These are phyloP conservation scores for Ichneumoninae sp. DNA, from an alignment of 2,888 invertebrate genomes.

Conservation along the genomic window DNA sequence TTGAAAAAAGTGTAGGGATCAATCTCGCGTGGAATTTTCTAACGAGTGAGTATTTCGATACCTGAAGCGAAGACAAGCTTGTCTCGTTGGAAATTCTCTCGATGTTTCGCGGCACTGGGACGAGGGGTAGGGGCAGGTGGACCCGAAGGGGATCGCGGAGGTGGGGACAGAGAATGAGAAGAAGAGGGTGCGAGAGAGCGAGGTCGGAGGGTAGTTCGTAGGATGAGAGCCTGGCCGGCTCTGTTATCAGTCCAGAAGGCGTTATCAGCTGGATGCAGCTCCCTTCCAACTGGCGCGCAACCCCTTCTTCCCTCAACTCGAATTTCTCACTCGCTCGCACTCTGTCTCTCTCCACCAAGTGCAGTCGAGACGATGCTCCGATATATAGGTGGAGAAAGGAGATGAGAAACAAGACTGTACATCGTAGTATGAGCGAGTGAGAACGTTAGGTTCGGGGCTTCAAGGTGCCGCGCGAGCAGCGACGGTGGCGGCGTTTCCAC, in stretches of 20 bases:
- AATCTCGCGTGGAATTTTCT: not conserved
- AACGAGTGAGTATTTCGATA: slow-evolving; percentile 29
- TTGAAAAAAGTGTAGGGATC: not conserved
- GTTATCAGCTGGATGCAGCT: slow-evolving; percentile 84
- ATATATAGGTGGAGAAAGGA: slow-evolving; percentile 60
- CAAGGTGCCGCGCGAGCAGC: slow-evolving; percentile 48
- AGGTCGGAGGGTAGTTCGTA: slow-evolving; percentile 69
- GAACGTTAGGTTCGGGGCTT: slow-evolving; percentile 56
- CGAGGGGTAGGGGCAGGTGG: slow-evolving; percentile 36
- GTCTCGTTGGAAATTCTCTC: slow-evolving; percentile 70
- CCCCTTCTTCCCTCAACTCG: slow-evolving; percentile 70
- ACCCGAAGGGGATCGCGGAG: slow-evolving; percentile 48
- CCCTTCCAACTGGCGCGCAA: slow-evolving; percentile 76
- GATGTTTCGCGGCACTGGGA: slow-evolving; percentile 65
- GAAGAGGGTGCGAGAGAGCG: slow-evolving; percentile 56
- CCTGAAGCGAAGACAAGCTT: slow-evolving; percentile 51
- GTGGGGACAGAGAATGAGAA: slow-evolving; percentile 50
- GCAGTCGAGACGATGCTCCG: slow-evolving; percentile 43
- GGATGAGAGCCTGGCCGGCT: slow-evolving; percentile 81
- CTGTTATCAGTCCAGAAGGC: slow-evolving; percentile 81
- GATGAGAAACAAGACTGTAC: slow-evolving; percentile 62
- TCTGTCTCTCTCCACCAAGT: slow-evolving; percentile 50
- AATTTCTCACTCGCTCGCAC: slow-evolving; percentile 16
- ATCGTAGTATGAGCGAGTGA: slow-evolving; percentile 61
- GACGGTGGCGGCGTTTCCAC: slow-evolving; percentile 49